phyloP scores from a whole-genome alignment of 2,888 invertebrate genomes.

The Dynastes grantii region DNA sequence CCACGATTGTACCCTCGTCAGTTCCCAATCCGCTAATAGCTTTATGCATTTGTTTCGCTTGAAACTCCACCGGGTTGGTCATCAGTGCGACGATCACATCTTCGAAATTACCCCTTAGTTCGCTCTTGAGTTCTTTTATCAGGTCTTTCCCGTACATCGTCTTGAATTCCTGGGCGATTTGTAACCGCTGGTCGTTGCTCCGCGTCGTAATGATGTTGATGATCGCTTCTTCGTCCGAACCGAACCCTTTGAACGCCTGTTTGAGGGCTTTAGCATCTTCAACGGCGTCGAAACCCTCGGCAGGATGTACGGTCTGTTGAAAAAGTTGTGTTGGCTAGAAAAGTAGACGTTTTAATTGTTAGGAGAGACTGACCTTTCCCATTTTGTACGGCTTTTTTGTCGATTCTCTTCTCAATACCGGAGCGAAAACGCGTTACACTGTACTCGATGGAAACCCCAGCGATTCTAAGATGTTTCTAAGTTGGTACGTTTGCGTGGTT shows the following conservation, averaged over 20 bases:
- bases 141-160: constrained; percentile 84
- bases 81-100: constrained; percentile 87
- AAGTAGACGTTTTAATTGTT: background rate
- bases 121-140: constrained; percentile 88
- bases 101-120: constrained; percentile 91
- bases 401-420: background rate
- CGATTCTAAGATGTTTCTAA: background rate
- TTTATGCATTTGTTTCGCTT: constrained; percentile 85
- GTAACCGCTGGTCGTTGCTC: constrained; percentile 77
- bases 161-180: constrained; percentile 75
- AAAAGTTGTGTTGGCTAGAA: constrained; percentile 25
- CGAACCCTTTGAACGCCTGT: constrained; percentile 68
- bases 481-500: constrained; percentile 4
- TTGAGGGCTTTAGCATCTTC: constrained; percentile 66
- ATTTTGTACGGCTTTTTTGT: background rate
- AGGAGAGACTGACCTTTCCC: constrained; percentile 6
- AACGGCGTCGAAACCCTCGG: constrained; percentile 63
- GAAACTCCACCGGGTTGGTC: constrained; percentile 87
- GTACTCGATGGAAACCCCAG: background rate
- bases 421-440: background rate
- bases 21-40: constrained; percentile 89
- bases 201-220: constrained; percentile 78
- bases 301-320: constrained; percentile 66
- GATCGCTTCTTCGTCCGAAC: constrained; percentile 78
- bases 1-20: constrained; percentile 86